These are phyloP conservation scores for Melanotaenia nigrans DNA, from an alignment of 2,797 vertebrate genomes.

Conservation along the genomic window DNA sequence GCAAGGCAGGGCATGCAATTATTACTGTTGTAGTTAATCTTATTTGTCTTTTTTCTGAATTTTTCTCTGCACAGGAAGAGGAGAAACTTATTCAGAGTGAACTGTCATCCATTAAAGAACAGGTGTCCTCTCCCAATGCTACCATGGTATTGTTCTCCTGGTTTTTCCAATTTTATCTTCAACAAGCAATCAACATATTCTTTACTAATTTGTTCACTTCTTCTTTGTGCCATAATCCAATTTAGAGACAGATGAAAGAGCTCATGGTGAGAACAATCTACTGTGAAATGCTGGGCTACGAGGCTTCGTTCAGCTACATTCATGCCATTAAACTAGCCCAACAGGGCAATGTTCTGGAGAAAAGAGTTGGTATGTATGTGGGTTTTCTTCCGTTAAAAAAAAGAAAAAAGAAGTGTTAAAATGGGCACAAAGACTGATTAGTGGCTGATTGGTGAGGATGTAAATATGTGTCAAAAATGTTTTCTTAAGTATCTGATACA, in stretches of 20 bases:
- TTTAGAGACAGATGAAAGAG: slow-evolving; percentile 97
- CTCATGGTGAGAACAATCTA: slow-evolving; percentile 97
- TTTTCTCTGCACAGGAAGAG: slow-evolving; percentile 87
- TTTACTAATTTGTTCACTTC: background rate
- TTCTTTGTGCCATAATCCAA: slow-evolving; percentile 24
- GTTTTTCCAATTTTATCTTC: background rate
- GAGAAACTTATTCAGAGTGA: slow-evolving; percentile 95
- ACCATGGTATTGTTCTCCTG: slow-evolving; percentile 84
- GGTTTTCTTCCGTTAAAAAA: background rate
- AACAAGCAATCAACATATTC: background rate
- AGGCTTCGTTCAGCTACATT: slow-evolving; percentile 95
- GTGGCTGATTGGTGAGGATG: background rate
- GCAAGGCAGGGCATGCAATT: background rate
- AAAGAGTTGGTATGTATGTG: slow-evolving; percentile 93
- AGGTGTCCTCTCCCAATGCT: slow-evolving; percentile 91
- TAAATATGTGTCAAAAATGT: background rate
- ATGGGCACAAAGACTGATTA: background rate
- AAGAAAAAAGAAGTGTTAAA: background rate
- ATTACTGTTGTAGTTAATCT: background rate
- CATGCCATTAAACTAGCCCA: slow-evolving; percentile 99
- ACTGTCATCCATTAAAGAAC: slow-evolving; percentile 88
- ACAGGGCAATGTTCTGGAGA: slow-evolving; percentile 94
- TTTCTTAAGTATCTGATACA: too few relatives aligned
- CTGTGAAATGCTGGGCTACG: slow-evolving; percentile 98
- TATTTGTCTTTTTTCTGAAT: slow-evolving; percentile 2